Evolutionary conservation across 2,113 vertebrate genomes (phyloP).

Genomic region (Chaenogobius annularis): DNA sequence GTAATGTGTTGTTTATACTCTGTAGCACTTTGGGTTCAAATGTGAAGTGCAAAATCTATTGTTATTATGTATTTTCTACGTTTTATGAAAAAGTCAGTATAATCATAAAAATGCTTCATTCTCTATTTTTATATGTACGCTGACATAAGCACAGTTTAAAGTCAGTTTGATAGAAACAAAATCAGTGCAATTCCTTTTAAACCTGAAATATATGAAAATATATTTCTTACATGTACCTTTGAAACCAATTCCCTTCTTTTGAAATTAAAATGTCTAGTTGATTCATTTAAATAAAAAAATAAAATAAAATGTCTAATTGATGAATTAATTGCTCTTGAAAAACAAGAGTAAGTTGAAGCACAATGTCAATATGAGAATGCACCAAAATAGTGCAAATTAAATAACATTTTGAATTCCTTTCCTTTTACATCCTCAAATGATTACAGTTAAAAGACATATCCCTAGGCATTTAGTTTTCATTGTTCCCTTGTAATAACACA

Average conservation of each 20-base stretch:
- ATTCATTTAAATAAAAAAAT: too few relatives aligned
- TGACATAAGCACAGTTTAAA: background rate
- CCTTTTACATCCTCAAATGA: background rate
- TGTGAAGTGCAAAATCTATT: too few relatives aligned
- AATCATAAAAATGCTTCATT: background rate
- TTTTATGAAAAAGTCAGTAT: background rate
- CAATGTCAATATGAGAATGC: background rate
- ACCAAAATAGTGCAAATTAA: background rate
- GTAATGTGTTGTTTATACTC: too few relatives aligned
- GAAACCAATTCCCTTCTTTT: background rate
- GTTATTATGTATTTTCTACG: too few relatives aligned
- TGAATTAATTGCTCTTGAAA: background rate
- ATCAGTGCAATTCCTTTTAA: background rate
- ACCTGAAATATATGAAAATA: background rate
- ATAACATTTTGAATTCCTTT: background rate
- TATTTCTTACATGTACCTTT: background rate
- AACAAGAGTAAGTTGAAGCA: background rate
- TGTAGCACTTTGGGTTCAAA: too few relatives aligned
- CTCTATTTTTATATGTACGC: background rate
- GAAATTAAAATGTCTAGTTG: background rate
- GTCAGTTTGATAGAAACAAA: background rate
- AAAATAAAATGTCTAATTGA: too few relatives aligned
- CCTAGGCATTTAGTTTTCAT: background rate
- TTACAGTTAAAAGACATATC: background rate
- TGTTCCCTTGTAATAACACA: background rate